These are phyloP conservation scores for Drosophila austrosaltans DNA, from an alignment of 2,888 invertebrate genomes.

Conservation along the genomic window DNA sequence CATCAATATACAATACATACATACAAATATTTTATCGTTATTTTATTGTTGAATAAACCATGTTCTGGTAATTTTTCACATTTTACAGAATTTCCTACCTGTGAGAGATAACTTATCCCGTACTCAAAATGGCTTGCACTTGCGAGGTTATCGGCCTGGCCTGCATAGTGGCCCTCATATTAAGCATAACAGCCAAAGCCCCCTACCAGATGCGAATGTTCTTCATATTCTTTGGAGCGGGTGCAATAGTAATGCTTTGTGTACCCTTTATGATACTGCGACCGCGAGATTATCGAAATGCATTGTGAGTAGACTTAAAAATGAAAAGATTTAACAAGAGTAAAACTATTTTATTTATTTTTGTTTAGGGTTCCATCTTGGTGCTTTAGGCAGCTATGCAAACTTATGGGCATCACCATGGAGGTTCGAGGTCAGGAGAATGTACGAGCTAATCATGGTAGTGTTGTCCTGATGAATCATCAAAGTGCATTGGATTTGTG, in stretches of 20 bases:
- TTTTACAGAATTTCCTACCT: conserved; percentile 5
- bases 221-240: conserved; percentile 86
- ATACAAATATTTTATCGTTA: too few relatives aligned
- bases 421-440: conserved; percentile 90
- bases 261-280: conserved; percentile 90
- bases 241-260: conserved; percentile 86
- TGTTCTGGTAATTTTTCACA: background rate
- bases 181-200: conserved; percentile 83
- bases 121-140: conserved; percentile 72
- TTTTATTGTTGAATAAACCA: too few relatives aligned
- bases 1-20: too few relatives aligned
- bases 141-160: conserved; percentile 81
- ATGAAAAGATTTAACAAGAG: background rate
- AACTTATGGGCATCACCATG: conserved; percentile 87
- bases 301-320: conserved; percentile 87
- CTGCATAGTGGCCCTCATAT: conserved; percentile 77
- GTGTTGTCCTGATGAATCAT: conserved; percentile 93
- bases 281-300: conserved; percentile 90
- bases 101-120: background rate
- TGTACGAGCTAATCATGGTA: conserved; percentile 89
- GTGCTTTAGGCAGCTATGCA: conserved; percentile 85
- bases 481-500: conserved; percentile 94
- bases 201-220: conserved; percentile 89
- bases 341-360: background rate
- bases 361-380: conserved; percentile 88